Conservation (phyloP, 2,113 vertebrate genomes). For the Ovis canadensis region DNA sequence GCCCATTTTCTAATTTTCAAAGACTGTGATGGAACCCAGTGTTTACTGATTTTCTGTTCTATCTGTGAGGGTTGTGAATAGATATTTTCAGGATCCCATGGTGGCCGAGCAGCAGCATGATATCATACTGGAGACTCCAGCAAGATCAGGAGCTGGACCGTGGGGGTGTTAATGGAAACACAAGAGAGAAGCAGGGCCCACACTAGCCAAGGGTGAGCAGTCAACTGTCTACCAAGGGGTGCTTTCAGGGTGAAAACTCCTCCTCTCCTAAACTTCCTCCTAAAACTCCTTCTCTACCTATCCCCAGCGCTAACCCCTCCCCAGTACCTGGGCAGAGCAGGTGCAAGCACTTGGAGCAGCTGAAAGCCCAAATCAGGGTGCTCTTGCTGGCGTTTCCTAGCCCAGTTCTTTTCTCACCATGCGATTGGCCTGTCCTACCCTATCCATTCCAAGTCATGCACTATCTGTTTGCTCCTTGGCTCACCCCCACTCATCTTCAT, state of each 20-base stretch:
- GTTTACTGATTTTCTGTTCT: conserved; percentile 21
- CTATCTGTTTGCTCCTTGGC: not conserved
- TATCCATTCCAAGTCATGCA: not conserved
- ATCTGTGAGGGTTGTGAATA: not conserved
- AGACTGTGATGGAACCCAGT: not conserved
- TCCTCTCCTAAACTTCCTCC: not conserved
- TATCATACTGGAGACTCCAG: not conserved
- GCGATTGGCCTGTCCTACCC: not conserved
- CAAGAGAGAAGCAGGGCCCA: not conserved
- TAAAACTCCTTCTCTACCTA: not conserved
- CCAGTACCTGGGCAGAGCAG: not conserved
- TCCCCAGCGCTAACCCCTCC: not conserved
- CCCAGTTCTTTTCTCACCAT: not conserved
- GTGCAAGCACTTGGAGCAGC: not conserved
- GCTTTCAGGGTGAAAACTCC: not conserved
- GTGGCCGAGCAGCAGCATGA: not conserved
- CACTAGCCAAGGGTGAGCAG: not conserved
- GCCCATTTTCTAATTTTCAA: not conserved
- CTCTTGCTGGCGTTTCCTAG: not conserved
- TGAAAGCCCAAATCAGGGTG: not conserved
- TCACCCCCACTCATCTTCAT: not conserved
- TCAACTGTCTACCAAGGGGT: not conserved
- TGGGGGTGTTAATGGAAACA: not conserved
- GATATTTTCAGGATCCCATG: not conserved
- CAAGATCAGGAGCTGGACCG: not conserved